Evolutionary conservation across 1,140 invertebrate genomes (phyloP).

Genomic region (Mycetomoellerius zeteki): DNA sequence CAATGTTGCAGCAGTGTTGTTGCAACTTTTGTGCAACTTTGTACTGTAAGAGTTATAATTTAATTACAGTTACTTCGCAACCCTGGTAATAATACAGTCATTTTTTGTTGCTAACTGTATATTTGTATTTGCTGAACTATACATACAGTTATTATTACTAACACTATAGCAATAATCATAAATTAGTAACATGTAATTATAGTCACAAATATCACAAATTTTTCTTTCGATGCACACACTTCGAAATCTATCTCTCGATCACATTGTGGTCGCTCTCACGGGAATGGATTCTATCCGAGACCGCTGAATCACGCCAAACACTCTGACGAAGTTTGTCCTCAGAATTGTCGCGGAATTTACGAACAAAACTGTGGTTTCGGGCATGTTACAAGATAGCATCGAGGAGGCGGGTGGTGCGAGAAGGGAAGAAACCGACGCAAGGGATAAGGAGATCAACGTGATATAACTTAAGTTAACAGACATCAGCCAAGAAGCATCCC

Average conservation of each 20-base stretch:
- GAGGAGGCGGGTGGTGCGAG: not conserved
- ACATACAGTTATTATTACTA: too few relatives aligned
- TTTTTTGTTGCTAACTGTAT: too few relatives aligned
- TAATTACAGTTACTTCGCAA: too few relatives aligned
- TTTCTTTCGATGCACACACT: not conserved
- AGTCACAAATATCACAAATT: too few relatives aligned
- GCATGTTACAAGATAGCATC: not conserved
- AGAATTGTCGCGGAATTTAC: conserved; percentile 12
- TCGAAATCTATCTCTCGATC: conserved; percentile 11
- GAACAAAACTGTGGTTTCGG: conserved; percentile 8
- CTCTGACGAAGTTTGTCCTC: not conserved
- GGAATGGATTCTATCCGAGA: conserved; percentile 23
- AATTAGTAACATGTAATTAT: too few relatives aligned
- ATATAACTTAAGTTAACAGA: not conserved
- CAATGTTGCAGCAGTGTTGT: too few relatives aligned
- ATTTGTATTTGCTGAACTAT: too few relatives aligned
- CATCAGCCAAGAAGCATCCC: conserved; percentile 20
- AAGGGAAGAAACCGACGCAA: not conserved
- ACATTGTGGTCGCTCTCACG: conserved; percentile 26
- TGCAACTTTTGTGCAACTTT: too few relatives aligned
- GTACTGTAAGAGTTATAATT: too few relatives aligned
- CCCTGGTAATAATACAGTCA: too few relatives aligned
- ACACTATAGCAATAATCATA: too few relatives aligned
- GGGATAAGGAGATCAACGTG: conserved; percentile 1
- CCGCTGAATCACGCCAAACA: not conserved